These are phyloP conservation scores for Emydura subglobosa DNA, from an alignment of 2,113 vertebrate genomes.

Conservation along the genomic window DNA sequence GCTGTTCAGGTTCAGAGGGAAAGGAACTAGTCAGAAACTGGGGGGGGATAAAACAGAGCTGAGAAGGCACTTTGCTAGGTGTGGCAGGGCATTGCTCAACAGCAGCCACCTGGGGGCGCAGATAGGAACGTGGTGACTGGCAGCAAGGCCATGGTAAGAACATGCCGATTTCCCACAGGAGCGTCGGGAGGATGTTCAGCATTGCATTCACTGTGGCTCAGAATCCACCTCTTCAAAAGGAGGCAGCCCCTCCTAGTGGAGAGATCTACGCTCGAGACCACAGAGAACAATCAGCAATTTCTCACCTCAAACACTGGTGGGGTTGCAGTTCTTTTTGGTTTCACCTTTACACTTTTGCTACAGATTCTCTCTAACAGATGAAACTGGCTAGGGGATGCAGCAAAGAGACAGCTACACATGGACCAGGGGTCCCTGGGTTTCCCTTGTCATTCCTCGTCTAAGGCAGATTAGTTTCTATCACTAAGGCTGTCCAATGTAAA, in stretches of 20 bases:
- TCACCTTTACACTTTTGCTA: slow-evolving; percentile 47
- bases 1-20: background rate
- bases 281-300: background rate
- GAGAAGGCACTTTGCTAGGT: slow-evolving; percentile 64
- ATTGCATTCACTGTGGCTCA: slow-evolving; percentile 1
- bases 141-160: background rate
- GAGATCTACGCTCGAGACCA: slow-evolving; percentile 6
- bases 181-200: background rate
- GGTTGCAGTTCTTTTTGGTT: slow-evolving; percentile 30
- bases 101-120: background rate
- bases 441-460: slow-evolving; percentile 66
- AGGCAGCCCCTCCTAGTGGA: slow-evolving; percentile 1
- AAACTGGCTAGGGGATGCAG: slow-evolving; percentile 47
- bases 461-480: slow-evolving; percentile 73
- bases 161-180: background rate
- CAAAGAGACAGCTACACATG: slow-evolving; percentile 1
- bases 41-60: background rate
- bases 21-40: background rate
- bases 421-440: slow-evolving; percentile 46
- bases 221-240: background rate
- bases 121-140: background rate
- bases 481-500: slow-evolving; percentile 57
- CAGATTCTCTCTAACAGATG: slow-evolving; percentile 36
- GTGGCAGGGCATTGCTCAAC: background rate
- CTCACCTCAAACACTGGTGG: background rate